These are phyloP conservation scores for Calephelis virginiensis DNA, from an alignment of 1,140 invertebrate genomes.

Conservation along the genomic window DNA sequence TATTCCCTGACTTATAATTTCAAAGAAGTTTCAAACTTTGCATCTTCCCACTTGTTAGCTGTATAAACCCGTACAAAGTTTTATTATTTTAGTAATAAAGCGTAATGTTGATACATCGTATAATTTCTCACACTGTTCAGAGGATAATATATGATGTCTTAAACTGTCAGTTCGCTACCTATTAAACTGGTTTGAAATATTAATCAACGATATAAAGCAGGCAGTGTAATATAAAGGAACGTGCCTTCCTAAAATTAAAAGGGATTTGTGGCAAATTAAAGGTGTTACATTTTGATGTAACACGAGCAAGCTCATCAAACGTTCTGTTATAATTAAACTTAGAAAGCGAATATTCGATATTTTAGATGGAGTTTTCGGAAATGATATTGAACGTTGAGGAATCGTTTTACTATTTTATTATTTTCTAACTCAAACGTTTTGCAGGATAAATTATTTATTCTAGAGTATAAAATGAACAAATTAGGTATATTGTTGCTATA, in stretches of 20 bases:
- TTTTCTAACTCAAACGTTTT: too few species aligned
- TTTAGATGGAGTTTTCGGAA: background rate
- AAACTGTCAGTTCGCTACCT: conserved; percentile 10
- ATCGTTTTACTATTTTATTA: too few species aligned
- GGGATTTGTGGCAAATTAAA: conserved; percentile 23
- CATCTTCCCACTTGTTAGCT: too few species aligned
- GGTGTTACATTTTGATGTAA: conserved; percentile 11
- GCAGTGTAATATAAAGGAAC: conserved; percentile 15
- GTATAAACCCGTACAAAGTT: too few species aligned
- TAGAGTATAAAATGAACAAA: too few species aligned
- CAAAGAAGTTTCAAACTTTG: too few species aligned
- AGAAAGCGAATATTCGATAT: conserved; percentile 4
- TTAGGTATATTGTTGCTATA: too few species aligned
- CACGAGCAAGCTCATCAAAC: conserved; percentile 3
- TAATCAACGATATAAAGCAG: conserved; percentile 16
- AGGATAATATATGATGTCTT: conserved; percentile 12
- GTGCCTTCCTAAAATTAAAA: conserved; percentile 25
- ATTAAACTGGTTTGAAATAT: conserved; percentile 14
- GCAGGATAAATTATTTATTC: too few species aligned
- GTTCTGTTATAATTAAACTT: conserved; percentile 10
- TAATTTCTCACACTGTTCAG: conserved; percentile 3
- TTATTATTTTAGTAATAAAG: background rate
- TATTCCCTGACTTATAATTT: too few species aligned
- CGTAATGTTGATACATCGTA: background rate
- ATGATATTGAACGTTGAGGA: background rate